Conservation (phyloP, 2,888 invertebrate species). For the Diplolepis rosae region DNA sequence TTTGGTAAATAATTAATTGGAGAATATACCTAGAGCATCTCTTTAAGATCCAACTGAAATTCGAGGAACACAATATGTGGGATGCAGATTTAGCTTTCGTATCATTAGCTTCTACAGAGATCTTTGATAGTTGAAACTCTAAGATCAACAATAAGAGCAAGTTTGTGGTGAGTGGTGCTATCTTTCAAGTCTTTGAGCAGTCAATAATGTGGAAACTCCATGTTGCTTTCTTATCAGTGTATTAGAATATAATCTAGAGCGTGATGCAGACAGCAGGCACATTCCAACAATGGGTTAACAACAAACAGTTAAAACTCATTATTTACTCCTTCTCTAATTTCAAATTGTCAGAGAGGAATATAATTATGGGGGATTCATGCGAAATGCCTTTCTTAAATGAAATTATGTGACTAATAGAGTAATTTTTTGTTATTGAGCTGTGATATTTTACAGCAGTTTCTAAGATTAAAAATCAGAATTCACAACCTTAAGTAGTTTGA, state of each 20-base stretch:
- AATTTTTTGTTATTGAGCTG: background rate
- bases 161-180: background rate
- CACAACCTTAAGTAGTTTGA: no score
- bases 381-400: background rate
- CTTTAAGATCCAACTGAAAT: background rate
- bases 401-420: background rate
- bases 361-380: background rate
- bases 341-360: background rate
- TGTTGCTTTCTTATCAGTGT: background rate
- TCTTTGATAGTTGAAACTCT: background rate
- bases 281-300: slow-evolving; percentile 51
- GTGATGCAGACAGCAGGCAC: slow-evolving; percentile 57
- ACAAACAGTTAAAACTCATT: slow-evolving; percentile 30
- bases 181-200: background rate
- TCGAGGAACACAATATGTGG: background rate
- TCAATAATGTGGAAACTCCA: background rate
- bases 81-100: background rate
- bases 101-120: background rate
- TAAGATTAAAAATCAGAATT: no score
- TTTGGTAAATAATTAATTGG: background rate
- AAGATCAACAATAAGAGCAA: background rate
- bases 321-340: background rate
- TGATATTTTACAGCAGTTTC: no score
- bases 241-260: slow-evolving; percentile 13
- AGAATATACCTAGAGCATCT: background rate